phyloP scores from a whole-genome alignment of 2,113 vertebrate genomes.

The Mystacornis crossleyi region DNA sequence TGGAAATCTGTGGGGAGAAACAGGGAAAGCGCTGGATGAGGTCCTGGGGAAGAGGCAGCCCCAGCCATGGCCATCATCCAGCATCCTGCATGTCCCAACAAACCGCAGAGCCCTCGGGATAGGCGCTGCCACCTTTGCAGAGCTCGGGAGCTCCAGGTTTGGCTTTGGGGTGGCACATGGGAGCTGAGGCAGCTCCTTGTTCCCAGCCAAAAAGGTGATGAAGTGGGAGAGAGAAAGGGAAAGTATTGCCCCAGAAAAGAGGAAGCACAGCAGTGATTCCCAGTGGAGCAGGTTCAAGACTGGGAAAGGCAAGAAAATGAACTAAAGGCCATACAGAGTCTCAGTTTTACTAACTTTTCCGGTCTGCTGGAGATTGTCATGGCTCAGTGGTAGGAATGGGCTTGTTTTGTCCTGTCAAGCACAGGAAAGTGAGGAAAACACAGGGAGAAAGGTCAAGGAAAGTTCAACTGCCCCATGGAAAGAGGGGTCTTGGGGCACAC shows the following conservation, averaged over 20 bases:
- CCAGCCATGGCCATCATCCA: rapidly evolving
- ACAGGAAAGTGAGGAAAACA: not conserved
- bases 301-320: not conserved
- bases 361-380: not conserved
- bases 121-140: rapidly evolving
- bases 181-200: not conserved
- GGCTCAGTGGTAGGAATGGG: not conserved
- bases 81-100: rapidly evolving
- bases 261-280: not conserved
- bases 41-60: not conserved
- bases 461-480: rapidly evolving
- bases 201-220: rapidly evolving
- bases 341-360: not conserved
- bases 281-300: not conserved
- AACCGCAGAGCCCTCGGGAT: not conserved
- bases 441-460: not conserved
- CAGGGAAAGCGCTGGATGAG: not conserved
- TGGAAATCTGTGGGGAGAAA: not conserved
- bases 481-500: rapidly evolving
- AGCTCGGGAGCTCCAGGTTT: rapidly evolving
- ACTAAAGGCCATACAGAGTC: not conserved
- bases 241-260: not conserved
- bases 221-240: not conserved
- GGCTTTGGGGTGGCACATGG: rapidly evolving
- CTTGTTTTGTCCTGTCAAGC: not conserved